These are phyloP conservation scores for Ligdia adustata DNA, from an alignment of 2,888 invertebrate genomes.

Conservation along the genomic window DNA sequence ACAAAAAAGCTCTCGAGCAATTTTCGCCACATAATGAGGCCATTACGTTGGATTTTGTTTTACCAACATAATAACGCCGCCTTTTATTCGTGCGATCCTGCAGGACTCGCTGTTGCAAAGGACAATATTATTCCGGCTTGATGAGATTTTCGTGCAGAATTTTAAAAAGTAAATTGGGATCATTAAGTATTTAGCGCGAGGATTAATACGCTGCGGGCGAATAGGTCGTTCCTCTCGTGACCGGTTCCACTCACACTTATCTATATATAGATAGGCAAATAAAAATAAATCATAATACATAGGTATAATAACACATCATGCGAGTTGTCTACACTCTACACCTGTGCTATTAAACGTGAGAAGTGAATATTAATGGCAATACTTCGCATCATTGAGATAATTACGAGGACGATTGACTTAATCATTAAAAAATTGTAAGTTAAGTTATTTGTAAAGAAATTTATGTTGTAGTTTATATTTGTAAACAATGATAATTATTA, in stretches of 20 bases:
- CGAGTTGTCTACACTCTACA: slow-evolving; percentile 11
- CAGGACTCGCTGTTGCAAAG: slow-evolving; percentile 78
- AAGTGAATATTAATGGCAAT: slow-evolving; percentile 1
- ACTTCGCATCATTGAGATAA: background rate
- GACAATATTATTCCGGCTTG: slow-evolving; percentile 79
- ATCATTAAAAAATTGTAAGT: too few species aligned
- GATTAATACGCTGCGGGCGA: slow-evolving; percentile 73
- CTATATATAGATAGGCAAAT: background rate
- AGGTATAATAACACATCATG: slow-evolving; percentile 1
- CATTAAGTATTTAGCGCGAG: slow-evolving; percentile 76
- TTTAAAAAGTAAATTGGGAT: slow-evolving; percentile 75
- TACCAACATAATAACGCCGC: slow-evolving; percentile 83
- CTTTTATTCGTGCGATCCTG: slow-evolving; percentile 77
- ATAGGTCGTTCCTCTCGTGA: slow-evolving; percentile 54
- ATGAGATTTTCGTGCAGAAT: slow-evolving; percentile 83
- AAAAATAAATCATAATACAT: background rate
- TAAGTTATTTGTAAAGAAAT: too few species aligned
- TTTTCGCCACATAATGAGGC: slow-evolving; percentile 84
- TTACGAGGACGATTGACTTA: too few species aligned
- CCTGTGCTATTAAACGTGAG: slow-evolving; percentile 3
- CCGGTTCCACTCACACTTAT: slow-evolving; percentile 11
- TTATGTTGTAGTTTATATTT: too few species aligned
- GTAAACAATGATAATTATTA: too few species aligned
- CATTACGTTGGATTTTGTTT: slow-evolving; percentile 83
- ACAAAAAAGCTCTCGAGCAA: slow-evolving; percentile 82